Evolutionary conservation across 2,888 invertebrate species (phyloP), one percentile per base, ranked within the genome.

Genomic region (Slavum lentiscoides): DNA sequence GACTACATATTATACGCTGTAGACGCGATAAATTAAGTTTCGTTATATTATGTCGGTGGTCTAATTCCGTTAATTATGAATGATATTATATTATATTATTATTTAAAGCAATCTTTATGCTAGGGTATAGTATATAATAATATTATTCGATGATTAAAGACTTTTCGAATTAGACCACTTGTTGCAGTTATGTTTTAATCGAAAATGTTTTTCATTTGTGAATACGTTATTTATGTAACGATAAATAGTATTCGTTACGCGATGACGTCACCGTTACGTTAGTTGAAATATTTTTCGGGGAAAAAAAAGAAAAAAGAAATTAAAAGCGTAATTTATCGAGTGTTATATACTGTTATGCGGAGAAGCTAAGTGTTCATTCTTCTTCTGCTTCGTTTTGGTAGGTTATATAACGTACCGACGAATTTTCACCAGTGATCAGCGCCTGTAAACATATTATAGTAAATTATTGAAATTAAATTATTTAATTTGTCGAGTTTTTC

Each of bases 331-430:
- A 70, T 80, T 64, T 77, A 70, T 80, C 77, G 70, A 80, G 77
- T 70, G 70, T 80, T 80, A 3, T 49, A 64, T 30, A 30, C 30
- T 30, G 69, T 62, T 55, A 23, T 66, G 21, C 39, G 55, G n/a
- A 55, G 70, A 55, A 64, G 80, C 61, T 72, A 76, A 82, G 84
- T 9, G 85, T 85, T 87, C 90, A 91, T 86, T 92, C 92, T 83
- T 94, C 94, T 84, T 95, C 95, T 84, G 95, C 95, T 85, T 95
- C 95, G 87, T 95, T 95, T 87, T 95, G 94, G 88, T 97, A 97
- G 85, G 95, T 96, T 81, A 97, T 96, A 88, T 97, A 97, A 84
- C 96, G 92, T 55, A 97, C 96, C 67, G 97, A 94, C 75, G 96
- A 93, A 85, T 96, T 94, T 85, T 97, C 96, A 83, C 94, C 95